These are phyloP conservation scores for Zapornia atra DNA, from an alignment of 2,113 vertebrate genomes.

Conservation along the genomic window DNA sequence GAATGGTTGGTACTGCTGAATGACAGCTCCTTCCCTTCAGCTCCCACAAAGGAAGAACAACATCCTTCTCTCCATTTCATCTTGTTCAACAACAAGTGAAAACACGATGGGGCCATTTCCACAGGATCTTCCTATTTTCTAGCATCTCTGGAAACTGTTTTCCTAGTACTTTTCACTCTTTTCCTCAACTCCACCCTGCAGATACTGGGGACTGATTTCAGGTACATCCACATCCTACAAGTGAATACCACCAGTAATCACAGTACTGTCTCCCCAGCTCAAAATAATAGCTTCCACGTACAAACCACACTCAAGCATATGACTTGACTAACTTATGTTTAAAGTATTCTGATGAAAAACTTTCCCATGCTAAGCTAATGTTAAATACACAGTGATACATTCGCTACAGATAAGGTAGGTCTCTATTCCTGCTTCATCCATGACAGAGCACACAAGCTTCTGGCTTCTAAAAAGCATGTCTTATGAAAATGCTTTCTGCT, in stretches of 20 bases:
- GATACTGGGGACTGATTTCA: background rate
- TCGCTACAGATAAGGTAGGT: background rate
- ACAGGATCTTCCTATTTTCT: background rate
- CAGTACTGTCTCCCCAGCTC: background rate
- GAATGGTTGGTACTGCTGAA: background rate
- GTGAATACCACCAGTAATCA: background rate
- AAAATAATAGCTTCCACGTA: background rate
- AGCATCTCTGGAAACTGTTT: background rate
- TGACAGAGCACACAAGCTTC: background rate
- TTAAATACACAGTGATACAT: background rate
- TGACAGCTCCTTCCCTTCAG: background rate
- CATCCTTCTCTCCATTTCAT: background rate
- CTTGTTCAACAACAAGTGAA: background rate
- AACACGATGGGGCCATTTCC: background rate
- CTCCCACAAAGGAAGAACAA: background rate
- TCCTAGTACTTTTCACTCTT: background rate
- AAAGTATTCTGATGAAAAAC: background rate
- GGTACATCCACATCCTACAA: background rate
- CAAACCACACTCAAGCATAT: background rate
- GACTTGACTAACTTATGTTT: background rate
- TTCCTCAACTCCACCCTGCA: background rate
- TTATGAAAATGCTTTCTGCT: background rate
- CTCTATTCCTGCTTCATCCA: background rate
- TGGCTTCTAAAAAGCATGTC: background rate
- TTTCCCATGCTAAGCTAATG: background rate